Evolutionary conservation across 1,140 invertebrate genomes (phyloP), one percentile per base, ranked within the genome.

Genomic region (Drosophila auraria): DNA sequence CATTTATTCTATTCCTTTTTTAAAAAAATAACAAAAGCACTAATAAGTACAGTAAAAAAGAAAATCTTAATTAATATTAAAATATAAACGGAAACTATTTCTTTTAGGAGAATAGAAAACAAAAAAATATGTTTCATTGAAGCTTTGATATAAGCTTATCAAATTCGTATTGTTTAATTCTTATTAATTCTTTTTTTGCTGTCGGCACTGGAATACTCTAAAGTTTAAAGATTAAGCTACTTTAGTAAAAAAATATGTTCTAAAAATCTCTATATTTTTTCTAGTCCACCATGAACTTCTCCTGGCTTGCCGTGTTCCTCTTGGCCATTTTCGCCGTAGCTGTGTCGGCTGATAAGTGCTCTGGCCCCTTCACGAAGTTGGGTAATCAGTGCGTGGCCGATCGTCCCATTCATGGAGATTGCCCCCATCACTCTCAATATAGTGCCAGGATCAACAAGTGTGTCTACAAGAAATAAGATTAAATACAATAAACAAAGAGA

Each of bases 291-390:
- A 92, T 92, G 91, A 91, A 92, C 54, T 92, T 92, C 71, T 68
- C 81, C n/a, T 92, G 86, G 80, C 72, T 92, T 11, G 59, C 77
- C 40, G 64, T 91, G 36, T 45, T 92, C 20, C 72, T 92, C 45
- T 73, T 91, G 36, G 86, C 89, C 30, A 53, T 92, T 27, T 42
- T 87, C 25, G 78, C 82, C 15, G 63, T 57, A 23, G 44, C 76
- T 38, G 78, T 83, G 25, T 76, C 91, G 30, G 91, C 73, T 30
- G 17, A 30, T n/a, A 71, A 53, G 3, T 92, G 91, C 47, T 73
- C 81, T 0, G 51, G 38, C n/a, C 56, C 68, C 2, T 92, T 86
- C 44, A 71, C 65, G 59, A 44, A 36, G 11, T 57, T 83, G 6
- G 45, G 38, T 0, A 27, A 38, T 4, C 5, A 50, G 0, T 92